Conservation (phyloP, 2,888 invertebrate genomes). For the Oscheius myriophilus region DNA sequence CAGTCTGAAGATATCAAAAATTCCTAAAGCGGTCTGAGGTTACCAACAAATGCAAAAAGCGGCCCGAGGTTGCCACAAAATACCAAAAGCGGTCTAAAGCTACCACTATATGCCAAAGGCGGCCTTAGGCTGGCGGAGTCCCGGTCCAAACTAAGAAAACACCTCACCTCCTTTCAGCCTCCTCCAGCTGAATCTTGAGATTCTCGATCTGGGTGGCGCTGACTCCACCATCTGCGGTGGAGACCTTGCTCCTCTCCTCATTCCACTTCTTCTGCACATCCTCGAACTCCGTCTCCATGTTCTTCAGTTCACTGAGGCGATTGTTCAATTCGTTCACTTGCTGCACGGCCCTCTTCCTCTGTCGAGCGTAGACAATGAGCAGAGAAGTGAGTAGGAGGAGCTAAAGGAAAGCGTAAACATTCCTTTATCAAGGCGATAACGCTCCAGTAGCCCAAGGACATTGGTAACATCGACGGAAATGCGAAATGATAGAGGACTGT, state of each 20-base stretch:
- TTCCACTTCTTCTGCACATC: conserved; percentile 77
- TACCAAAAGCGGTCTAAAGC: too few relatives aligned
- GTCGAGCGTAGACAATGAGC: conserved; percentile 43
- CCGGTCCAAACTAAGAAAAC: too few relatives aligned
- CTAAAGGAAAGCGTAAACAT: conserved; percentile 30
- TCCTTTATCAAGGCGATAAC: too few relatives aligned
- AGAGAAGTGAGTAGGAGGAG: conserved; percentile 72
- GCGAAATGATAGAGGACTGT: too few relatives aligned
- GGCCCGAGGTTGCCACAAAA: too few relatives aligned
- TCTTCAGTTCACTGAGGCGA: conserved; percentile 78
- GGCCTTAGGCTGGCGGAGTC: too few relatives aligned
- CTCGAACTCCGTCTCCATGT: conserved; percentile 94
- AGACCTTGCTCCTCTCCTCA: conserved; percentile 39
- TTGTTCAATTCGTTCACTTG: conserved; percentile 58
- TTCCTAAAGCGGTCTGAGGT: too few relatives aligned
- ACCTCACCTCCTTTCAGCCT: conserved; percentile 54
- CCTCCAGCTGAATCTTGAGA: conserved; percentile 59
- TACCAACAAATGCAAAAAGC: too few relatives aligned
- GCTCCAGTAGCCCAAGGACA: conserved; percentile 58
- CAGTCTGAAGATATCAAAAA: too few relatives aligned
- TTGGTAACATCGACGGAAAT: too few relatives aligned
- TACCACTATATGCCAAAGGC: too few relatives aligned
- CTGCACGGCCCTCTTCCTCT: conserved; percentile 38
- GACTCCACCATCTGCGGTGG: conserved; percentile 35
- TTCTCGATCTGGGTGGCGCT: conserved; percentile 44